Evolutionary conservation across 2,113 vertebrate species (phyloP).

Genomic region (Eptesicus fuscus): DNA sequence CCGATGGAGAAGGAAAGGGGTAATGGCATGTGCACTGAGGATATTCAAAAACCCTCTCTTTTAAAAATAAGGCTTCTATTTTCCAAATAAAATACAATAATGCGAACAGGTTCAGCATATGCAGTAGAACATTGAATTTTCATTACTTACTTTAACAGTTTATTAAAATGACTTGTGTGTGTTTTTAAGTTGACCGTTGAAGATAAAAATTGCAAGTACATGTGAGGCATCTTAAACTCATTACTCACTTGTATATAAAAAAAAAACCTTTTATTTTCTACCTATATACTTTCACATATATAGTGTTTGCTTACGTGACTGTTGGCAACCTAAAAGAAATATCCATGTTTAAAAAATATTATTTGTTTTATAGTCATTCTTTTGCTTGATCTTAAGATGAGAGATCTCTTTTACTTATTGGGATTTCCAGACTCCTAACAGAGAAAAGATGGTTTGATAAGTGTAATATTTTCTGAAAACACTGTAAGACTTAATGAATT

Average conservation of each 20-base stretch:
- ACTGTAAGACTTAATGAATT: not conserved
- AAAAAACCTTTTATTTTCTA: not conserved
- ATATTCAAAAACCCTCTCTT: not conserved
- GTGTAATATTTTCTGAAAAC: constrained; percentile 12
- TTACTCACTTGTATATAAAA: not conserved
- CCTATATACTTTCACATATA: not conserved
- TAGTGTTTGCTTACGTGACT: not conserved
- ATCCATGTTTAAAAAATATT: not conserved
- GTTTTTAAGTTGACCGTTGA: not conserved
- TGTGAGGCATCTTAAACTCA: not conserved
- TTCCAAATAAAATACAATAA: not conserved
- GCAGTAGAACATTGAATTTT: not conserved
- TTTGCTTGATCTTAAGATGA: constrained; percentile 29
- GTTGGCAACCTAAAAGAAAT: not conserved
- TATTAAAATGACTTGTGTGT: not conserved
- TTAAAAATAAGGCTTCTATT: not conserved
- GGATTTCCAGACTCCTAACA: not conserved
- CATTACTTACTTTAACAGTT: not conserved
- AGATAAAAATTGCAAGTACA: not conserved
- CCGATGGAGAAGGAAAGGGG: not conserved
- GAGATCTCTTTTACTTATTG: not conserved
- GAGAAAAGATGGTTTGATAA: not conserved
- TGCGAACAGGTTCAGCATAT: not conserved
- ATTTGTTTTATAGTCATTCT: not conserved
- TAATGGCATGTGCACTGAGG: not conserved